Conservation (phyloP, 2,797 vertebrate species). For the Galagoides demidoff region DNA sequence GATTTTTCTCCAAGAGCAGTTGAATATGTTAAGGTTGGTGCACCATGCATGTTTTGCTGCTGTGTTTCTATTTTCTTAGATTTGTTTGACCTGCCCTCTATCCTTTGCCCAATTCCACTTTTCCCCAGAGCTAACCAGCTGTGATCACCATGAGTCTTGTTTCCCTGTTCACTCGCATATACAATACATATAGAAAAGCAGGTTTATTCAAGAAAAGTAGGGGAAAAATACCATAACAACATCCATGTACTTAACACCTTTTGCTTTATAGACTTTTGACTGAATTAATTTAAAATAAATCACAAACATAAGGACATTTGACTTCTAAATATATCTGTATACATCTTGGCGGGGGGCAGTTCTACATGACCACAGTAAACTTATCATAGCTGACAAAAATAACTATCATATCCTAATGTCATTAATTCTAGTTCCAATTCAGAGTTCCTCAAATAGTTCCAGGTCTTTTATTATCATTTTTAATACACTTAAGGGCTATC, state of each 20-base stretch:
- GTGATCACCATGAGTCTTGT: not conserved
- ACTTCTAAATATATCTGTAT: not conserved
- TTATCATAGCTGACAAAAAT: not conserved
- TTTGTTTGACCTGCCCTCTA: not conserved
- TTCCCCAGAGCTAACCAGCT: not conserved
- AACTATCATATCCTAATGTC: not conserved
- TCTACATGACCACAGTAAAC: not conserved
- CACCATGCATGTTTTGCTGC: not conserved
- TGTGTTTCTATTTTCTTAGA: not conserved
- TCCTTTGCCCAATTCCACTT: not conserved
- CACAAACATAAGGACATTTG: not conserved
- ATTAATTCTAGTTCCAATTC: not conserved
- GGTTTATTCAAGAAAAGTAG: slow-evolving; percentile 37
- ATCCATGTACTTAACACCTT: not conserved
- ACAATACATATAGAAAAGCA: not conserved
- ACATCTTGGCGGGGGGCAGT: not conserved
- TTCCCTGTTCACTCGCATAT: not conserved
- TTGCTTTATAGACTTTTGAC: not conserved
- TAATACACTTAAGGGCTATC: not conserved
- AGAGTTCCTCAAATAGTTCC: not conserved
- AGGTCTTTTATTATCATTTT: not conserved
- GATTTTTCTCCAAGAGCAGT: slow-evolving; percentile 98
- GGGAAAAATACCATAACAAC: not conserved
- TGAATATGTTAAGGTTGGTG: slow-evolving; percentile 95
- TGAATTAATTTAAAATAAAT: slow-evolving; percentile 20